phyloP scores from a whole-genome alignment of 1,140 invertebrate species.

The Heliconius hewitsoni region DNA sequence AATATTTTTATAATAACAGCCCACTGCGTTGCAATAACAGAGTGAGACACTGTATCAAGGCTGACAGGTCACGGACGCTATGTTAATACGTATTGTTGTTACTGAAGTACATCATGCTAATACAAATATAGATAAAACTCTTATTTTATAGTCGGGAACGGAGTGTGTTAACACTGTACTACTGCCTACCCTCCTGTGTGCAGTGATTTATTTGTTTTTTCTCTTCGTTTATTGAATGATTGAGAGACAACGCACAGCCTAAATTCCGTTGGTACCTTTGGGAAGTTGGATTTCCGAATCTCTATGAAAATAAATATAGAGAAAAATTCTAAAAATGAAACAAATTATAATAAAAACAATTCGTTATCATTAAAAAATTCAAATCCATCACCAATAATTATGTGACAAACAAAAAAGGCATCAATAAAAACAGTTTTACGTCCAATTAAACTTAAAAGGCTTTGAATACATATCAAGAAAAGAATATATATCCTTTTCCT shows the following conservation, averaged over 20 bases:
- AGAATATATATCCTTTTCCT: background rate
- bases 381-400: background rate
- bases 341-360: background rate
- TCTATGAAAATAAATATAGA: too few species aligned
- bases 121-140: too few species aligned
- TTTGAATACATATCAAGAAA: background rate
- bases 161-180: too few species aligned
- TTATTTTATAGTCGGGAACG: too few species aligned
- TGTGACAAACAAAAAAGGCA: background rate
- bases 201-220: too few species aligned
- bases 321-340: background rate
- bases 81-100: constrained; percentile 43
- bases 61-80: constrained; percentile 61
- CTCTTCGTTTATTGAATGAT: too few species aligned
- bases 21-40: constrained; percentile 22
- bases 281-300: too few species aligned
- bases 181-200: too few species aligned
- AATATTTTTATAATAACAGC: background rate
- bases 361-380: background rate
- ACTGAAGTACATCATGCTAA: background rate
- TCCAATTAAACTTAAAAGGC: constrained; percentile 1
- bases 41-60: constrained; percentile 44
- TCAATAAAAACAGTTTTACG: background rate
- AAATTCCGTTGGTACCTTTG: too few species aligned
- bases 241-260: too few species aligned